Evolutionary conservation across 2,888 invertebrate genomes (phyloP).

Genomic region (Trilocha varians): DNA sequence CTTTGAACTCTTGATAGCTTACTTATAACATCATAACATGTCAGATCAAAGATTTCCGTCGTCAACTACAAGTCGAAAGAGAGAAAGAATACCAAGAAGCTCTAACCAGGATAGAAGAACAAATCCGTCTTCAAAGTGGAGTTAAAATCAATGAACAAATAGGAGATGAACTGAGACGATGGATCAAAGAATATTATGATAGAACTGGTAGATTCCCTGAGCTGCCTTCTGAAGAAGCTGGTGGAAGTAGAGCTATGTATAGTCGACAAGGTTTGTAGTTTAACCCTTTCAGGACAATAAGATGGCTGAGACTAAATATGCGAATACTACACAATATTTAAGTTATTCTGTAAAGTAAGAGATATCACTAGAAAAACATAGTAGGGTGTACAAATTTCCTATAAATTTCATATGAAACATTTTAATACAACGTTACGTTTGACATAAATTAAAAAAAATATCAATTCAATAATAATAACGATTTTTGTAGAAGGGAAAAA

Average conservation of each 20-base stretch:
- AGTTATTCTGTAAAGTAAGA: too few species aligned
- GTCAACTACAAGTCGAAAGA: conserved; percentile 78
- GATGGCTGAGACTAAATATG: too few species aligned
- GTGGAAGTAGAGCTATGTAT: conserved; percentile 89
- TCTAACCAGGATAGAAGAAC: conserved; percentile 73
- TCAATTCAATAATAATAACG: too few species aligned
- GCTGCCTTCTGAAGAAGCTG: conserved; percentile 91
- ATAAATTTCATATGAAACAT: too few species aligned
- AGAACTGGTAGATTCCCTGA: conserved; percentile 92
- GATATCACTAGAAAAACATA: too few species aligned
- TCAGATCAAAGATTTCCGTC: conserved; percentile 69
- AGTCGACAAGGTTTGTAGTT: conserved; percentile 77
- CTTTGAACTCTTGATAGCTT: background rate
- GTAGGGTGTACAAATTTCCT: too few species aligned
- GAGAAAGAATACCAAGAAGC: conserved; percentile 81
- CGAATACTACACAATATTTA: too few species aligned
- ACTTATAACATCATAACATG: conserved; percentile 1
- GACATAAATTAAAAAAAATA: too few species aligned
- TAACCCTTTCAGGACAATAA: too few species aligned
- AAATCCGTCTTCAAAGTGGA: conserved; percentile 80
- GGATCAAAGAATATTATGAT: conserved; percentile 88
- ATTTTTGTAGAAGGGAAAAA: too few species aligned
- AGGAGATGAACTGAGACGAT: conserved; percentile 87
- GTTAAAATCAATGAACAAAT: conserved; percentile 88
- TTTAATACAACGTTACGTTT: too few species aligned